A percentile compares a stretch with the other conserved stretches of the same genome.
Conservation (phyloP, 2,113 vertebrate species). For the Saccopteryx leptura region DNA sequence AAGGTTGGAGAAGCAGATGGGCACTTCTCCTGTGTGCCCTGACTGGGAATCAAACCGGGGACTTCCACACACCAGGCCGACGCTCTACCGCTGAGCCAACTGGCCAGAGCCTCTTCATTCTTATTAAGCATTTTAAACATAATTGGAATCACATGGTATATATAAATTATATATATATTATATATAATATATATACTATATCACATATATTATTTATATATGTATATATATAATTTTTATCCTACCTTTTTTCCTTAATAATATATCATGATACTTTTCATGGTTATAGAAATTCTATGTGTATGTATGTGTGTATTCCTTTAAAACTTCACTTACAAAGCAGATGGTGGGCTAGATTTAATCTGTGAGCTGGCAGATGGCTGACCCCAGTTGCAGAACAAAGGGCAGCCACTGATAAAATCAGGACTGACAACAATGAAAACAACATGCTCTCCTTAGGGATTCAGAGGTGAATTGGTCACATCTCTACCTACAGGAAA, state of each 20-base stretch:
- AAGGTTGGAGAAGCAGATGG: too few species aligned
- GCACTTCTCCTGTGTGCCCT: too few species aligned
- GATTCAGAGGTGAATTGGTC: not conserved
- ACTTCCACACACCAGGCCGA: too few species aligned
- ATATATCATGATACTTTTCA: not conserved
- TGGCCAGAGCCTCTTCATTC: not conserved
- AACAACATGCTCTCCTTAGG: not conserved
- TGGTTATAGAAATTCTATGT: not conserved
- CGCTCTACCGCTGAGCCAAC: too few species aligned
- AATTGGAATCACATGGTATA: not conserved
- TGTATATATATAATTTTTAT: not conserved
- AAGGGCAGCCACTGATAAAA: not conserved
- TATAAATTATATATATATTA: not conserved
- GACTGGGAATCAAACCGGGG: too few species aligned
- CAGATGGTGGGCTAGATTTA: not conserved
- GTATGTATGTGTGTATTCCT: not conserved
- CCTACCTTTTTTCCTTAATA: not conserved
- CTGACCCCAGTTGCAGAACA: not conserved
- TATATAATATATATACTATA: too few species aligned
- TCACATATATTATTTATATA: too few species aligned
- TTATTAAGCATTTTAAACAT: conserved; percentile 11
- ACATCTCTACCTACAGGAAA: not conserved
- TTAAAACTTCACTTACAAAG: not conserved
- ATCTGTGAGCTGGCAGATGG: conserved; percentile 10
- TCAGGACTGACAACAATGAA: not conserved